Evolutionary conservation across 2,888 invertebrate species (phyloP).

Genomic region (Amiota mariae): DNA sequence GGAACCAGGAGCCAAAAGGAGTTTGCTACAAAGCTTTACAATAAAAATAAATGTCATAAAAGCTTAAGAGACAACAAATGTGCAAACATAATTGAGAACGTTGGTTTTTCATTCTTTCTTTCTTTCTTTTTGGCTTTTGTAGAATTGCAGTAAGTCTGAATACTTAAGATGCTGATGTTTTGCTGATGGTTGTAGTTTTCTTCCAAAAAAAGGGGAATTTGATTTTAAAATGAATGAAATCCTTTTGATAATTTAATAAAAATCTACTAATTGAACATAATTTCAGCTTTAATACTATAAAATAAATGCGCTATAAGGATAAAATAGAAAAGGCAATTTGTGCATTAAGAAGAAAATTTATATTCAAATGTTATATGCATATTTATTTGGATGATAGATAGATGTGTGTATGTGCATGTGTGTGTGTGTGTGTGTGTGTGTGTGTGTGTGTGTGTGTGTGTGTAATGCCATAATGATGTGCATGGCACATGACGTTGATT

Average conservation of each 20-base stretch:
- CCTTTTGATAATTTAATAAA: constrained; percentile 8
- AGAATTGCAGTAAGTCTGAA: background rate
- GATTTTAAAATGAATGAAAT: background rate
- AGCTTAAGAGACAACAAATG: constrained; percentile 56
- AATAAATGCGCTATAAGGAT: background rate
- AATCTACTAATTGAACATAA: constrained; percentile 10
- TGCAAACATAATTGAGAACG: constrained; percentile 33
- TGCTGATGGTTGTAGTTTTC: background rate
- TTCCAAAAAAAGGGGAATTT: background rate
- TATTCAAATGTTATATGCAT: background rate
- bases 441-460: constrained; percentile 24
- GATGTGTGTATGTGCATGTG: constrained; percentile 21
- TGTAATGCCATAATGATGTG: constrained; percentile 28
- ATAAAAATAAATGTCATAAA: constrained; percentile 66
- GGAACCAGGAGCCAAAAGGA: background rate
- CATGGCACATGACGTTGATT: constrained; percentile 48
- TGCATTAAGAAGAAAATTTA: background rate
- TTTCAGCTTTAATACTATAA: constrained; percentile 15
- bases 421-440: constrained; percentile 28
- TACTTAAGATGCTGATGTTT: constrained; percentile 6
- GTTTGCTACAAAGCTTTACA: constrained; percentile 34
- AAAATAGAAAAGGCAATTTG: constrained; percentile 2
- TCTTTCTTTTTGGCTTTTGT: background rate
- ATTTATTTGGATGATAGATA: no score
- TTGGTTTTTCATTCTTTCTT: no score